Evolutionary conservation across 2,888 invertebrate species (phyloP), one percentile per base, ranked within the genome.

Genomic region (Cheilosia vernalis): DNA sequence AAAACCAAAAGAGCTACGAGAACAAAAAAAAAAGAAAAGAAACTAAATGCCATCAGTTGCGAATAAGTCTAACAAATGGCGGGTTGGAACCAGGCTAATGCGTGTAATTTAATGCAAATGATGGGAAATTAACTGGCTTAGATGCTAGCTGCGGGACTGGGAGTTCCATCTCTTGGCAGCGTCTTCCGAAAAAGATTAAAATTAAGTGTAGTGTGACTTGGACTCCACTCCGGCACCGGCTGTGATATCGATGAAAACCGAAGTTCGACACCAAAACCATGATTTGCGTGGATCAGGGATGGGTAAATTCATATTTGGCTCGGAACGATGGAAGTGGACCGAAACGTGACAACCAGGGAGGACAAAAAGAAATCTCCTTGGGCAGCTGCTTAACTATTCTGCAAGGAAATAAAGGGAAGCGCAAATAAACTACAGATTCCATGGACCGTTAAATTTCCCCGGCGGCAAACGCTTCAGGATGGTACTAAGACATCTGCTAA

Each of bases 51-150:
- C 53, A 56, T 60, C 58, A 51, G 55, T 58, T 24, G 37, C 37
- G 64, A 21, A 66, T 78, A 55, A 70, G 56, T 64, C 76, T 56
- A 76, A 72, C 72, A 76, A 80, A 67, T 80, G 72, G 49, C 47
- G 60, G 76, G 64, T 58, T 67, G 67, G 53, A 72, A 63, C 49
- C 70, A 51, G 27, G 76, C 70, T 85, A 85, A 85, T 85, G 85
- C 85, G 85, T 85, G 85, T 85, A 85, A 81, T 85, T 85, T 85
- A 85, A 85, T 81, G 85, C 76, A 85, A 85, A 85, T 81, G 66
- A 85, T 81, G 72, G 80, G 85, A 85, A 81, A 85, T 85, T 85
- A 85, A 81, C 85, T 77, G 61, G 72, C 76, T 81, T 77, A 44
- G 44, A 80, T 77, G 80, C 56, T 72, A 81, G 73, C 13, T 37